phyloP scores from a whole-genome alignment of 2,888 invertebrate species.

The Urechis unicinctus region DNA sequence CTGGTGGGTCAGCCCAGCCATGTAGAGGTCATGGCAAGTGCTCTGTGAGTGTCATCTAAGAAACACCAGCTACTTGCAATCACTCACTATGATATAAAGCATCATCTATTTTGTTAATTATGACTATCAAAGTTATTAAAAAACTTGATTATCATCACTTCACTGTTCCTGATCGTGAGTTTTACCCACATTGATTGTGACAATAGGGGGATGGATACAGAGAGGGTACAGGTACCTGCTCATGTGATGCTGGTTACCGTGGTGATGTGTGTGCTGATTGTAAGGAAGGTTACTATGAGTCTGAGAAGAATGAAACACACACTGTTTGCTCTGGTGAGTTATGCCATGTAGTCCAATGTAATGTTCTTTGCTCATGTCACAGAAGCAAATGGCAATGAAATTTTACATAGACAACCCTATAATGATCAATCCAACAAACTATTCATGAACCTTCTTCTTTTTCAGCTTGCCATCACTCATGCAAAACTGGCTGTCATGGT shows the following conservation, averaged over 20 bases:
- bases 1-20: conserved; percentile 65
- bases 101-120: background rate
- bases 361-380: too few species aligned
- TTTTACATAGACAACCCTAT: too few species aligned
- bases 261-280: conserved; percentile 77
- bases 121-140: too few species aligned
- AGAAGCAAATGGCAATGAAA: too few species aligned
- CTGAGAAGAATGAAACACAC: background rate
- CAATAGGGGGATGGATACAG: conserved; percentile 76
- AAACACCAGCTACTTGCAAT: background rate
- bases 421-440: too few species aligned
- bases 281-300: conserved; percentile 18
- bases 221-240: conserved; percentile 85
- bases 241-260: conserved; percentile 74
- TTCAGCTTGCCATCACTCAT: conserved; percentile 67
- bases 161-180: too few species aligned
- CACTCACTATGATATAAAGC: too few species aligned
- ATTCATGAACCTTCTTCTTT: background rate
- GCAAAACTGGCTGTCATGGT: conserved; percentile 68
- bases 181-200: background rate
- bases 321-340: background rate
- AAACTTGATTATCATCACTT: background rate
- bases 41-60: conserved; percentile 10
- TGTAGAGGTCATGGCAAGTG: conserved; percentile 73
- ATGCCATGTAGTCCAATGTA: too few species aligned